Conservation (phyloP, 2,888 invertebrate species). For the Stegophylla sp. region DNA sequence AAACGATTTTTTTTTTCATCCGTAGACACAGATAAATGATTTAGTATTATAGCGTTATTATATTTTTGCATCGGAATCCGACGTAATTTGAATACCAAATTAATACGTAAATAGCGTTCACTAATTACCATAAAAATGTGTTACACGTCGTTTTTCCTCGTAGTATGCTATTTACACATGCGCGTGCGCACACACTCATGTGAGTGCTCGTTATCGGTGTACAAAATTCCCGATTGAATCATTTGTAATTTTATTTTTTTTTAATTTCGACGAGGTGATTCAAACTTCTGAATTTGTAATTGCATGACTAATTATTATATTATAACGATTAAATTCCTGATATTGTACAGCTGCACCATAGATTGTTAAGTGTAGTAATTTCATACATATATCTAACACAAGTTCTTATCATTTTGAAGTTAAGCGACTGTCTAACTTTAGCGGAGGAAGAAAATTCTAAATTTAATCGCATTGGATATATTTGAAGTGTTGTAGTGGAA, state of each 20-base stretch:
- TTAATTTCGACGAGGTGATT: not conserved
- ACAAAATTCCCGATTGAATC: not conserved
- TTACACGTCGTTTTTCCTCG: not conserved
- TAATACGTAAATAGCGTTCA: not conserved
- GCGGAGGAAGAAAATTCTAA: not conserved
- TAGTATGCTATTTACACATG: not conserved
- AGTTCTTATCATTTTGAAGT: no score
- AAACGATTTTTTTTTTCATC: not conserved
- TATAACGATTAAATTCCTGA: no score
- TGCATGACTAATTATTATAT: no score
- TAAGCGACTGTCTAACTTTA: not conserved
- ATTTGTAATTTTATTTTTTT: not conserved
- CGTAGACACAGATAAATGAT: not conserved
- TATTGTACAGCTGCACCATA: no score
- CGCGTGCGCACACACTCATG: not conserved
- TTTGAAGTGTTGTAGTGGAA: not conserved
- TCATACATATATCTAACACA: no score
- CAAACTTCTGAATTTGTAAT: not conserved
- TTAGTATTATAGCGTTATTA: not conserved
- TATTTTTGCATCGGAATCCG: not conserved
- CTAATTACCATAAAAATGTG: slow-evolving; percentile 7
- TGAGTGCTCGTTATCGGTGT: not conserved
- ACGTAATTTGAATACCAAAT: slow-evolving; percentile 22
- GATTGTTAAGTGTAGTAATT: no score
- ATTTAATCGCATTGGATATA: slow-evolving; percentile 4